Evolutionary conservation across 1,140 invertebrate genomes (phyloP).

Genomic region (Himalopsyche phryganea): DNA sequence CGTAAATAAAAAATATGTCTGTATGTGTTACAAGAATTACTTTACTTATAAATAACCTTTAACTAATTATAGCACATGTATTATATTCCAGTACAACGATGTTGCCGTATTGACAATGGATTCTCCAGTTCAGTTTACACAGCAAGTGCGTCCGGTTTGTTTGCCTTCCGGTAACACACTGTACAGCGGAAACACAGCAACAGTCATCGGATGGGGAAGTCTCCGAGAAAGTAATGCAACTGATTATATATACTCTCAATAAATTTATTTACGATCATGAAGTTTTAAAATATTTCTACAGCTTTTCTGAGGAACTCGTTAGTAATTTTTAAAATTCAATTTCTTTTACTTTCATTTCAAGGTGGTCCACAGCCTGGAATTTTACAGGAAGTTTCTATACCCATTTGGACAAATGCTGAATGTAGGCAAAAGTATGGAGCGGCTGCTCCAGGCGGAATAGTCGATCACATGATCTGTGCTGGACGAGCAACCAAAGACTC

Average conservation of each 20-base stretch:
- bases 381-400: slow-evolving; percentile 79
- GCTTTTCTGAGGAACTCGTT: too few species aligned
- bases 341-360: slow-evolving; percentile 35
- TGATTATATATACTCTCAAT: too few species aligned
- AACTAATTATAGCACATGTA: too few species aligned
- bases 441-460: slow-evolving; percentile 82
- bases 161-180: slow-evolving; percentile 61
- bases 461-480: slow-evolving; percentile 83
- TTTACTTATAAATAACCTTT: not conserved
- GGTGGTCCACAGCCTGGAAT: slow-evolving; percentile 77
- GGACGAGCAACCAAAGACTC: slow-evolving; percentile 79
- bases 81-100: slow-evolving; percentile 71
- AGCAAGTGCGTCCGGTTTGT: slow-evolving; percentile 78
- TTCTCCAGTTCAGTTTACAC: slow-evolving; percentile 69
- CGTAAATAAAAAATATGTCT: too few species aligned
- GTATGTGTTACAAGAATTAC: not conserved
- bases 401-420: slow-evolving; percentile 76
- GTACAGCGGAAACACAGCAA: slow-evolving; percentile 67
- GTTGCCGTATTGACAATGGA: slow-evolving; percentile 81
- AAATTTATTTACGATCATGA: too few species aligned
- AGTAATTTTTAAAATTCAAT: too few species aligned
- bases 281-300: too few species aligned
- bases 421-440: slow-evolving; percentile 78
- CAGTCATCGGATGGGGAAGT: slow-evolving; percentile 83
- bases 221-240: slow-evolving; percentile 67